These are phyloP conservation scores for Parauchenoglanis punctatus DNA, from an alignment of 2,797 vertebrate species.

Conservation along the genomic window DNA sequence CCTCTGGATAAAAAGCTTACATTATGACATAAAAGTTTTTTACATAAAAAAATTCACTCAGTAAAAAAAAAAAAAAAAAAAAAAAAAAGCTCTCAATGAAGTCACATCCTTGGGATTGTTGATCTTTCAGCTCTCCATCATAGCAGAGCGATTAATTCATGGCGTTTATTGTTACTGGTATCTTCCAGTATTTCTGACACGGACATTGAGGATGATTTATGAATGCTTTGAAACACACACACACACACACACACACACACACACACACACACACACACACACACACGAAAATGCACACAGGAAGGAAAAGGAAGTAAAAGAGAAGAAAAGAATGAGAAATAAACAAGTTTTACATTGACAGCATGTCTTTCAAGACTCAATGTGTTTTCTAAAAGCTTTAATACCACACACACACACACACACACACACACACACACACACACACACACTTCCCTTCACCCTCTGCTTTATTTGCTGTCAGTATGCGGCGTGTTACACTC, in stretches of 20 bases:
- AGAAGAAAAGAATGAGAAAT: slow-evolving; percentile 41
- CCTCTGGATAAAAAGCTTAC: not conserved
- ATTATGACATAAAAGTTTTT: too few relatives aligned
- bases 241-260: not conserved
- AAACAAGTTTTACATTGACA: slow-evolving; percentile 26
- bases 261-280: not conserved
- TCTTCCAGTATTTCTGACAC: slow-evolving; percentile 20
- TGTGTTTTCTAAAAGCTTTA: slow-evolving; percentile 19
- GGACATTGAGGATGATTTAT: not conserved
- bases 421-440: slow-evolving; percentile 25
- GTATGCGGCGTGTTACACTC: slow-evolving; percentile 30
- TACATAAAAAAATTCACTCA: too few relatives aligned
- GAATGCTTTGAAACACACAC: not conserved
- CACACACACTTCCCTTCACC: slow-evolving; percentile 17
- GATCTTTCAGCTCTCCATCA: not conserved
- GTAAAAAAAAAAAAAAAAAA: not conserved
- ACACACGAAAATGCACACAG: not conserved
- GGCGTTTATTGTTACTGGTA: not conserved
- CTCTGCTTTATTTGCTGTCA: slow-evolving; percentile 45
- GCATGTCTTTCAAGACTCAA: slow-evolving; percentile 22
- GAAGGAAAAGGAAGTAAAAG: not conserved
- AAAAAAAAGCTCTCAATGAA: not conserved
- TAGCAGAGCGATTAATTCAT: slow-evolving; percentile 1
- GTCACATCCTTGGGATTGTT: not conserved
- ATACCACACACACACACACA: not conserved